phyloP scores from a whole-genome alignment of 2,888 invertebrate genomes.

The Subacronicta megacephala region DNA sequence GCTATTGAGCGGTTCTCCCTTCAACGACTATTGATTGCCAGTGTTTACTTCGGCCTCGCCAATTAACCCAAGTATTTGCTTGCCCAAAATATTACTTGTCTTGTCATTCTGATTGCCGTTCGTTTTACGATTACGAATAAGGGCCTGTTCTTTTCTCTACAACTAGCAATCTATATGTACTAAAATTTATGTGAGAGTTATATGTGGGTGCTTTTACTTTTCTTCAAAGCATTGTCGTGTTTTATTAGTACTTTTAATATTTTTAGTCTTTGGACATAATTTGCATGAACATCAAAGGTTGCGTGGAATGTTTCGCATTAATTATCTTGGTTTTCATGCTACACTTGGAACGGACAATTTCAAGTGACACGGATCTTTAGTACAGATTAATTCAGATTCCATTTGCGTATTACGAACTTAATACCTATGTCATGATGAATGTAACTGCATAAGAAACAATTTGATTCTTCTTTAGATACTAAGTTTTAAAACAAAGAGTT shows the following conservation, averaged over 20 bases:
- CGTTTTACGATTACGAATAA: conserved; percentile 14
- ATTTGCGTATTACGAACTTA: conserved; percentile 14
- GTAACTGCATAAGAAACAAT: conserved; percentile 3
- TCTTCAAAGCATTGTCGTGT: conserved; percentile 7
- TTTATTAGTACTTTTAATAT: conserved; percentile 8
- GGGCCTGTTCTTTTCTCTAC: conserved; percentile 10
- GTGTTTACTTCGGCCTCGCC: conserved; percentile 61
- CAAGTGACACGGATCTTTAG: conserved; percentile 15
- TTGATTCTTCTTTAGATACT: conserved; percentile 1
- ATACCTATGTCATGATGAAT: background rate
- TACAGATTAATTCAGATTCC: conserved; percentile 16
- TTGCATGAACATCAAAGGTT: conserved; percentile 42
- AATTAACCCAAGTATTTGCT: conserved; percentile 63
- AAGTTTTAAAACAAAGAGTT: conserved; percentile 25
- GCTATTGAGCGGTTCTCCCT: conserved; percentile 73
- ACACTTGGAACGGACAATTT: conserved; percentile 29
- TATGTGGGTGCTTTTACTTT: conserved; percentile 20
- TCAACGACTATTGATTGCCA: conserved; percentile 64
- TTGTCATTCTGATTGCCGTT: conserved; percentile 23
- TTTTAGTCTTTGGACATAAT: conserved; percentile 24
- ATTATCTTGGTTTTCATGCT: conserved; percentile 24
- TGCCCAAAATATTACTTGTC: conserved; percentile 37
- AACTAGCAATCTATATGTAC: too few species aligned
- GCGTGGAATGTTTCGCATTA: conserved; percentile 25
- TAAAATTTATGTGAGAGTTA: background rate